Conservation (phyloP, 2,888 invertebrate species). For the Aradus depressus region DNA sequence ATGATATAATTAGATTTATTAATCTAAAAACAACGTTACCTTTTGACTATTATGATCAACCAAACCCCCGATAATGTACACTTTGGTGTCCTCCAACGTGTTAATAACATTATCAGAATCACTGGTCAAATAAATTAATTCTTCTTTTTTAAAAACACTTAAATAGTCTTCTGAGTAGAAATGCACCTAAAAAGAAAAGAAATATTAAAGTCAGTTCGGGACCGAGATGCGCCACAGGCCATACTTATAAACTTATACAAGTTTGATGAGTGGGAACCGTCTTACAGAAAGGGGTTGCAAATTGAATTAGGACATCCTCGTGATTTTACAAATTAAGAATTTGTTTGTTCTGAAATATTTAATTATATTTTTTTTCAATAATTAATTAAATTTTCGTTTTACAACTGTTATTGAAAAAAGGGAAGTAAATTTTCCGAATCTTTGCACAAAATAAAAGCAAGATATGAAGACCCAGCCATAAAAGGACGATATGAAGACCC, state of each 20-base stretch:
- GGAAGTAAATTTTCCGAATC: too few species aligned
- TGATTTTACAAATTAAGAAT: too few species aligned
- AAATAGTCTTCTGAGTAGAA: conserved; percentile 56
- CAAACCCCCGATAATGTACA: conserved; percentile 91
- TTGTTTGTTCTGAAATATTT: neutral
- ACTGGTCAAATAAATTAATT: conserved; percentile 81
- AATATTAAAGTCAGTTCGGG: neutral
- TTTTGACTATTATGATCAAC: conserved; percentile 96
- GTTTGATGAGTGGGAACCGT: too few species aligned
- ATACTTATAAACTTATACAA: neutral
- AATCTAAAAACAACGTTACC: conserved; percentile 38
- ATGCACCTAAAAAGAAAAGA: conserved; percentile 45
- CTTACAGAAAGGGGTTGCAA: too few species aligned
- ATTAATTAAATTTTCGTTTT: too few species aligned
- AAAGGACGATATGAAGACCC: too few species aligned
- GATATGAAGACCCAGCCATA: too few species aligned
- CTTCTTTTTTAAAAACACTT: conserved; percentile 60
- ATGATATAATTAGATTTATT: too few species aligned
- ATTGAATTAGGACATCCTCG: too few species aligned
- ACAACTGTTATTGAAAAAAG: neutral
- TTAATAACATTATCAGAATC: conserved; percentile 83
- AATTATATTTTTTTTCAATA: conserved; percentile 9
- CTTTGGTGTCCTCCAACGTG: conserved; percentile 58
- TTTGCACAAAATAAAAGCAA: too few species aligned
- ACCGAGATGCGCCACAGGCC: too few species aligned